Conservation (phyloP, 2,888 invertebrate species). For the Biston betularia region DNA sequence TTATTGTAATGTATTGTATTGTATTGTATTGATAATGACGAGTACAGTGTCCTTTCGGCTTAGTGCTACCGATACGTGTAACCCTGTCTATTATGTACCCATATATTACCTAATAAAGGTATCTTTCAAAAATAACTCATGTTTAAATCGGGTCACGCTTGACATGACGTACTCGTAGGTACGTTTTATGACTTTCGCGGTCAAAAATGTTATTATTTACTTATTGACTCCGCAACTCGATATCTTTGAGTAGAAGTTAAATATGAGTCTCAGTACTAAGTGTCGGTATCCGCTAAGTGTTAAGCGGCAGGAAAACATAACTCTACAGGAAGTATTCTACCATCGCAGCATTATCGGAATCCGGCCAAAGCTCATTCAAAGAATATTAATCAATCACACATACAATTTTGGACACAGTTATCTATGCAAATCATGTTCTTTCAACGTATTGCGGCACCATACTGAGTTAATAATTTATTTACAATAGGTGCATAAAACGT, state of each 20-base stretch:
- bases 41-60: too few species aligned
- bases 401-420: conserved; percentile 26
- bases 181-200: too few species aligned
- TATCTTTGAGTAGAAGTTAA: background rate
- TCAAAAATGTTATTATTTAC: too few species aligned
- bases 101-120: too few species aligned
- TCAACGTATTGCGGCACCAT: conserved; percentile 13
- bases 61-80: too few species aligned
- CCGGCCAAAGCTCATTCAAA: conserved; percentile 29
- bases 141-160: too few species aligned
- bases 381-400: conserved; percentile 31
- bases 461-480: conserved; percentile 9
- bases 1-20: too few species aligned
- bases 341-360: conserved; percentile 17
- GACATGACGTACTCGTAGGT: too few species aligned
- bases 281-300: background rate
- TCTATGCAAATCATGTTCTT: conserved; percentile 27
- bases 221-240: background rate
- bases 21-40: too few species aligned
- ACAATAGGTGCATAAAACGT: conserved; percentile 2
- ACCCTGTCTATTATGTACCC: too few species aligned
- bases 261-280: background rate
- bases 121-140: too few species aligned
- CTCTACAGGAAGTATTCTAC: conserved; percentile 31
- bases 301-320: conserved; percentile 25